These are phyloP conservation scores for Myotis davidii DNA, from an alignment of 2,113 vertebrate genomes.

Conservation along the genomic window DNA sequence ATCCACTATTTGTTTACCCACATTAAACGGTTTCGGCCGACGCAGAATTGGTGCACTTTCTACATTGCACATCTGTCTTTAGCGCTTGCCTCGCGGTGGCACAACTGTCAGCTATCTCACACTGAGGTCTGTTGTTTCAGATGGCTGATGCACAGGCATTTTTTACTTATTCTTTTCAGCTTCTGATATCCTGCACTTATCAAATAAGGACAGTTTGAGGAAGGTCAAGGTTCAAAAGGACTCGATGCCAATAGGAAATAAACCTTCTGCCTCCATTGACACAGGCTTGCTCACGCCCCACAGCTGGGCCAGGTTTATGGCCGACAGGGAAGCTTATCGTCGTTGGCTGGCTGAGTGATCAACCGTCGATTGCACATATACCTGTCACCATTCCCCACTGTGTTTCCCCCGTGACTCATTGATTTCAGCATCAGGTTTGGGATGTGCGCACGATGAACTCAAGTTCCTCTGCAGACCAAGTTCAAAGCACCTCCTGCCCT, in stretches of 20 bases:
- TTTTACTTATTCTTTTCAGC: conserved; percentile 66
- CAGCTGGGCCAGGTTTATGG: conserved; percentile 78
- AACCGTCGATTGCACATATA: conserved; percentile 37
- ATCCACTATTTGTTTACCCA: conserved; percentile 69
- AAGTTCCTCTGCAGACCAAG: conserved; percentile 31
- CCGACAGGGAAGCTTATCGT: conserved; percentile 74
- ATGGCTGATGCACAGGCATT: conserved; percentile 74
- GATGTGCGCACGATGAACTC: conserved; percentile 57
- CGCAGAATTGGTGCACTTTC: conserved; percentile 23
- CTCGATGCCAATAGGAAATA: conserved; percentile 73
- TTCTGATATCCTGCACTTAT: conserved; percentile 80
- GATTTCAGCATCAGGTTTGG: conserved; percentile 75
- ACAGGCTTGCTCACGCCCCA: conserved; percentile 77
- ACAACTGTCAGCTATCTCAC: conserved; percentile 65
- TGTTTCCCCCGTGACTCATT: conserved; percentile 56
- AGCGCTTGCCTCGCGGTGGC: conserved; percentile 66
- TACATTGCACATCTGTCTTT: not conserved
- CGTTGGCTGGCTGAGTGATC: conserved; percentile 73
- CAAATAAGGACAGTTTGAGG: conserved; percentile 80
- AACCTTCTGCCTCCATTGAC: conserved; percentile 63
- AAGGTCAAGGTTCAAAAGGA: conserved; percentile 78
- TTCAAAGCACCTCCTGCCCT: conserved; percentile 62
- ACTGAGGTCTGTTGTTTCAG: conserved; percentile 74
- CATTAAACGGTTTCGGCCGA: conserved; percentile 50
- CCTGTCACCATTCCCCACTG: conserved; percentile 29